Conservation (phyloP, 2,113 vertebrate species). For the Myiopsitta monachus region DNA sequence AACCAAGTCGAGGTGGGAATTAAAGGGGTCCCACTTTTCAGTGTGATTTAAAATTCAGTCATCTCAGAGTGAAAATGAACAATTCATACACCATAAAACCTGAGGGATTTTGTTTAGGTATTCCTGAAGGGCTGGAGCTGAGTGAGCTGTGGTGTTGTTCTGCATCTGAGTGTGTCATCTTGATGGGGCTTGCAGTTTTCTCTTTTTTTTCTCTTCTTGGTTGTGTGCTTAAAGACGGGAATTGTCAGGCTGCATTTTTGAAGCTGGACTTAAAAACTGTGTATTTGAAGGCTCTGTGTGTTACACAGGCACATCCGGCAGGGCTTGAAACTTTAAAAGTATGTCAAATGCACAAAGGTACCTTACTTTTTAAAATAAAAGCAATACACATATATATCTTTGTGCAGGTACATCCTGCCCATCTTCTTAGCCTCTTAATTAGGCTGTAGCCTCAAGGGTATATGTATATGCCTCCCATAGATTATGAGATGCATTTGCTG, state of each 20-base stretch:
- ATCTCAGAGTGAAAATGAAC: background rate
- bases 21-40: background rate
- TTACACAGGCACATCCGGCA: background rate
- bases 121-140: background rate
- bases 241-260: background rate
- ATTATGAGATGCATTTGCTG: background rate
- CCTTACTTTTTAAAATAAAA: background rate
- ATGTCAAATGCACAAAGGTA: background rate
- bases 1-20: background rate
- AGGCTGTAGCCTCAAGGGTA: background rate
- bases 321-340: background rate
- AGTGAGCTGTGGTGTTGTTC: background rate
- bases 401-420: background rate
- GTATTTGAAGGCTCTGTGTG: background rate
- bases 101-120: background rate
- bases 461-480: background rate
- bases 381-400: background rate
- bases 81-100: background rate
- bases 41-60: conserved; percentile 9
- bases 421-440: background rate
- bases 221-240: background rate
- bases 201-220: no score
- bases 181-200: background rate
- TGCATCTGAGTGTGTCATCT: background rate
- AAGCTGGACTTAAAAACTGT: background rate